Percentiles rank a stretch among this genome's conserved stretches.
Conservation (phyloP, 2,888 invertebrate species). For the Nomada goodeniana region DNA sequence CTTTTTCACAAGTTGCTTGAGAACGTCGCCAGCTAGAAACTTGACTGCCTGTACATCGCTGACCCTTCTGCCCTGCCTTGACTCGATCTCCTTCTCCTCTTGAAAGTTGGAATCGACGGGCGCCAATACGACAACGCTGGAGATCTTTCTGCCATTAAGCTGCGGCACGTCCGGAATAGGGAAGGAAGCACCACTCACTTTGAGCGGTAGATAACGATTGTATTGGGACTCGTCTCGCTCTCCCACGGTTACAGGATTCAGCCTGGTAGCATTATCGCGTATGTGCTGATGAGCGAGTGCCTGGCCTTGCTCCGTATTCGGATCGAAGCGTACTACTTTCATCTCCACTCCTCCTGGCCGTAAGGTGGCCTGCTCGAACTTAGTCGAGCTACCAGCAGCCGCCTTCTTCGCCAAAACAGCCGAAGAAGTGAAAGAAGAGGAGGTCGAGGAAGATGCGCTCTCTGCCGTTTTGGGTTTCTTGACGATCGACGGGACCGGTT, state of each 20-base stretch:
- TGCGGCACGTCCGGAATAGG: slow-evolving; percentile 92
- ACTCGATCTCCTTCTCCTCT: slow-evolving; percentile 77
- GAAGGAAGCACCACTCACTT: slow-evolving; percentile 93
- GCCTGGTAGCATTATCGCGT: slow-evolving; percentile 89
- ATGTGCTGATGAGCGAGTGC: slow-evolving; percentile 90
- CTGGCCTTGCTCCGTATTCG: slow-evolving; percentile 90
- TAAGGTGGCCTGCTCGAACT: slow-evolving; percentile 83
- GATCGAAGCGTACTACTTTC: slow-evolving; percentile 94
- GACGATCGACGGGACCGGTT: slow-evolving; percentile 89
- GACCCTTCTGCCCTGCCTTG: slow-evolving; percentile 84
- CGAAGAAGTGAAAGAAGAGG: slow-evolving; percentile 35
- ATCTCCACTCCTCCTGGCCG: slow-evolving; percentile 89
- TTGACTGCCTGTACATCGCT: slow-evolving; percentile 89
- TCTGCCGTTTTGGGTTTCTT: slow-evolving; percentile 78
- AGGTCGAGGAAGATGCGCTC: slow-evolving; percentile 37
- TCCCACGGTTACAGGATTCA: slow-evolving; percentile 89
- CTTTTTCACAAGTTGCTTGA: slow-evolving; percentile 90
- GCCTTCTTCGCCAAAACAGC: slow-evolving; percentile 65
- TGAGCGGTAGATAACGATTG: slow-evolving; percentile 93
- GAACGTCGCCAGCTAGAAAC: slow-evolving; percentile 90
- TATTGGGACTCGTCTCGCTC: slow-evolving; percentile 87
- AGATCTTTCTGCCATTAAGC: slow-evolving; percentile 90
- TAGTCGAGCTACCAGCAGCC: slow-evolving; percentile 56
- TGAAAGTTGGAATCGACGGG: slow-evolving; percentile 91
- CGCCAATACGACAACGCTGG: slow-evolving; percentile 93